phyloP scores from a whole-genome alignment of 1,140 invertebrate species.

The Xylocopa sonorina region DNA sequence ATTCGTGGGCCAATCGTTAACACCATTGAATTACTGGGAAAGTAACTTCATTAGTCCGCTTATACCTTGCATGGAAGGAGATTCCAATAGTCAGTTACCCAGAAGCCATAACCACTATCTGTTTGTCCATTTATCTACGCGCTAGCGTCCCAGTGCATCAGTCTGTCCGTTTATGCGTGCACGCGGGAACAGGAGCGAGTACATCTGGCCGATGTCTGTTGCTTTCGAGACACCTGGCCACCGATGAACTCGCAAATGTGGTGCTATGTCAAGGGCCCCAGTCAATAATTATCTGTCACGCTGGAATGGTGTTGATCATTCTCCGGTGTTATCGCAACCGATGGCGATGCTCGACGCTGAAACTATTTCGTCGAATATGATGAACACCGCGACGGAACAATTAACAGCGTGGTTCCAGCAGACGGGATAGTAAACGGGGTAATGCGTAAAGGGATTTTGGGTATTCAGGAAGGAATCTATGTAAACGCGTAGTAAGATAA shows the following conservation, averaged over 20 bases:
- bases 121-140: slow-evolving; percentile 1
- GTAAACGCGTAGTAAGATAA: no score
- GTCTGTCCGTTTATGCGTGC: slow-evolving; percentile 1
- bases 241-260: slow-evolving; percentile 17
- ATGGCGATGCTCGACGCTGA: slow-evolving; percentile 3
- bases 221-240: slow-evolving; percentile 43
- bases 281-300: slow-evolving; percentile 38
- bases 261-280: slow-evolving; percentile 6
- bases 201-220: background rate
- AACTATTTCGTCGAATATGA: slow-evolving; percentile 4
- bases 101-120: background rate
- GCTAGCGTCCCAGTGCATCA: background rate
- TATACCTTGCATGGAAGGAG: background rate
- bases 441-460: no score
- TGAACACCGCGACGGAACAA: slow-evolving; percentile 1
- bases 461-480: no score
- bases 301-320: slow-evolving; percentile 32
- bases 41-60: background rate
- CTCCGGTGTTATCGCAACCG: slow-evolving; percentile 15
- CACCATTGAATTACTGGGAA: background rate
- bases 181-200: background rate
- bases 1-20: no score
- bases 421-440: no score
- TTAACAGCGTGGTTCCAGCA: background rate
- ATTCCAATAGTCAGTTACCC: background rate